phyloP scores from a whole-genome alignment of 2,113 vertebrate species.

The Gallinago media region DNA sequence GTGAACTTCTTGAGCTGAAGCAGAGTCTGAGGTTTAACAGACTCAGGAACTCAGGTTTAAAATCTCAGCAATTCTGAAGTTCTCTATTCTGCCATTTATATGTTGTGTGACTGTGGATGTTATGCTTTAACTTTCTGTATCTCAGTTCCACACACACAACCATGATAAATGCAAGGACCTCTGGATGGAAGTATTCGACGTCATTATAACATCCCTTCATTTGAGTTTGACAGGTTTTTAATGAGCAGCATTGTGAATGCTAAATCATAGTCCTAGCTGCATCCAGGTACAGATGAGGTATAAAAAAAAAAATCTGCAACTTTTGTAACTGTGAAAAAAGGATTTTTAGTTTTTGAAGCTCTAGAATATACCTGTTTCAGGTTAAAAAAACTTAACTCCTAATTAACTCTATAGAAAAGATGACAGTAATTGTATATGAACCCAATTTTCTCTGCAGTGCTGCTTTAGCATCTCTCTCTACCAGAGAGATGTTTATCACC shows the following conservation, averaged over 20 bases:
- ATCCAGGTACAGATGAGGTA: neutral
- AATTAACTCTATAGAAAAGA: neutral
- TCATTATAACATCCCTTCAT: neutral
- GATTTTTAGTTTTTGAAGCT: neutral
- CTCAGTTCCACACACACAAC: rapidly evolving
- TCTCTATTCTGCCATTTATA: neutral
- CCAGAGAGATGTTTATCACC: neutral
- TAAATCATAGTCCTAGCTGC: neutral
- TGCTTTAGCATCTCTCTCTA: neutral
- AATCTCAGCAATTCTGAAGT: neutral
- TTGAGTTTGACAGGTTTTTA: neutral
- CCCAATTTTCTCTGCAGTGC: neutral
- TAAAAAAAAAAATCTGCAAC: neutral
- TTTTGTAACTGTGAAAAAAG: neutral
- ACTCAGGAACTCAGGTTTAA: neutral
- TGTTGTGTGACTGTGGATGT: neutral
- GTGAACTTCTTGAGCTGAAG: neutral
- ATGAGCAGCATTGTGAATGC: neutral
- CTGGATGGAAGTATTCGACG: neutral
- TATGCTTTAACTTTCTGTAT: neutral
- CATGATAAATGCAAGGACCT: neutral
- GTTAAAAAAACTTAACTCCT: neutral
- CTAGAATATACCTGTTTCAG: neutral
- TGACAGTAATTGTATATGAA: neutral
- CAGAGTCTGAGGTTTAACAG: neutral